phyloP scores from a whole-genome alignment of 2,888 invertebrate genomes.

The Epirrhoe tristata region DNA sequence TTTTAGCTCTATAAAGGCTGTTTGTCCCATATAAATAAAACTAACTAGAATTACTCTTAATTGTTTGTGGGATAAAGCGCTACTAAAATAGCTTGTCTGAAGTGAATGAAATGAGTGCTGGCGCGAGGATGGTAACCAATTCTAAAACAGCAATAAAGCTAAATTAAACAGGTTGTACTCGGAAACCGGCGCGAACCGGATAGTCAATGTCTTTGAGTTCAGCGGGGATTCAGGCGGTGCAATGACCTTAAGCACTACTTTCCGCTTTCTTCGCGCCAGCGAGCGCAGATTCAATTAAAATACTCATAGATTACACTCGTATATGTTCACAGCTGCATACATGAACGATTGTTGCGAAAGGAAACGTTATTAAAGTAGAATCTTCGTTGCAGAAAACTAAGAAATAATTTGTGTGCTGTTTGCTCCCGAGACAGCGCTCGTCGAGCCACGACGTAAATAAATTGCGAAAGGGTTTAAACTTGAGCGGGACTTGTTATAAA shows the following conservation, averaged over 20 bases:
- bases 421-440: not conserved
- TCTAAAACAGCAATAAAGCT: slow-evolving; percentile 29
- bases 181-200: slow-evolving; percentile 15
- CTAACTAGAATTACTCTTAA: not conserved
- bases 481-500: not conserved
- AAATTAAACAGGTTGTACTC: slow-evolving; percentile 23
- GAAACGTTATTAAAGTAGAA: not conserved
- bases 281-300: slow-evolving; percentile 1
- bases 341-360: not conserved
- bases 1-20: no score
- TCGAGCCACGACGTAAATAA: not conserved
- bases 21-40: no score
- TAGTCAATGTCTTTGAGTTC: slow-evolving; percentile 15
- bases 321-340: not conserved
- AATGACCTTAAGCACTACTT: not conserved
- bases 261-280: not conserved
- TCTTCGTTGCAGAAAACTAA: no score
- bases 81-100: slow-evolving; percentile 12
- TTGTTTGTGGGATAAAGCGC: not conserved
- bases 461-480: not conserved
- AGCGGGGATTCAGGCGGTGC: slow-evolving; percentile 3
- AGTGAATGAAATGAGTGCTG: slow-evolving; percentile 11
- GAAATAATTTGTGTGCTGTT: not conserved
- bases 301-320: not conserved
- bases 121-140: slow-evolving; percentile 9